These are phyloP conservation scores for Megalops cyprinoides DNA, from an alignment of 2,797 vertebrate genomes.

Conservation along the genomic window DNA sequence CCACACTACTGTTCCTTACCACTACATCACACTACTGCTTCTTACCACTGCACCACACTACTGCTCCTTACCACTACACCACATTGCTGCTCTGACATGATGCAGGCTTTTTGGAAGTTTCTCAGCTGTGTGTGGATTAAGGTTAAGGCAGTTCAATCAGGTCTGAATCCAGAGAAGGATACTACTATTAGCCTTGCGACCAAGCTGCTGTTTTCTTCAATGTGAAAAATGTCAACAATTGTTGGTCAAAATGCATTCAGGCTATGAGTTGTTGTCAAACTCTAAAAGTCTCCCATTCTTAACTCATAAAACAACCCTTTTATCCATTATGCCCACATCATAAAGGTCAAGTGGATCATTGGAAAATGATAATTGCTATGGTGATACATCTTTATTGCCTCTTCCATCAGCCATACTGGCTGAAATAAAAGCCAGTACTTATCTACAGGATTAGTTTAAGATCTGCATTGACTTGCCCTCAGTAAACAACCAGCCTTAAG, in stretches of 20 bases:
- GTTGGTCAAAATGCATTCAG: background rate
- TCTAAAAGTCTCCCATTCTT: background rate
- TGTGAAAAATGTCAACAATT: background rate
- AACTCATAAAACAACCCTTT: background rate
- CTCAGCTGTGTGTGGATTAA: background rate
- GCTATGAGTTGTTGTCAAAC: background rate
- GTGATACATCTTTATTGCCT: background rate
- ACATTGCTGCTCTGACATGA: background rate
- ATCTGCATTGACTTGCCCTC: background rate
- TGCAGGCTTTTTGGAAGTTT: background rate
- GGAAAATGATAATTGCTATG: conserved; percentile 15
- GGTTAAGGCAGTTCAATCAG: background rate
- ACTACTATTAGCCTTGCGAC: background rate
- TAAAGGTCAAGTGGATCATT: background rate
- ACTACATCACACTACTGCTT: too few species aligned
- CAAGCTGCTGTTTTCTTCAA: background rate
- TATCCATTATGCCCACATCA: background rate
- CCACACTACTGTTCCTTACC: too few species aligned
- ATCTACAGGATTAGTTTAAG: background rate
- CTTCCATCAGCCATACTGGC: too few species aligned
- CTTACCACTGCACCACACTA: too few species aligned
- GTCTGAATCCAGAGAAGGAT: background rate
- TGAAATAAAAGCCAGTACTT: too few species aligned
- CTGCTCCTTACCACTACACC: background rate
- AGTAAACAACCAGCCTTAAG: background rate